These are phyloP conservation scores for Ecliptopera silaceata DNA, from an alignment of 2,888 invertebrate genomes.

Conservation along the genomic window DNA sequence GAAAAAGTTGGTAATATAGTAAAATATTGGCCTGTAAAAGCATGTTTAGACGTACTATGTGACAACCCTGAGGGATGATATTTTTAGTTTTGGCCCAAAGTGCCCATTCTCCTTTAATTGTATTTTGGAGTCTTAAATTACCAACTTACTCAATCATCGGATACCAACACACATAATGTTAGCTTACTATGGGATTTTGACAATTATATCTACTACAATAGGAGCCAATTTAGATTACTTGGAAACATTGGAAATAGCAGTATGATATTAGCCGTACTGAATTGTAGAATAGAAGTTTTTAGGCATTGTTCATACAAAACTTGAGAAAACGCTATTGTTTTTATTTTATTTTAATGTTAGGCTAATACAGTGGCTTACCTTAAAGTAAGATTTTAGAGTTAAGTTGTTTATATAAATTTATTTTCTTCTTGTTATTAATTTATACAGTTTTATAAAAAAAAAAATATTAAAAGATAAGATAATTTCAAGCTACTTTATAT, in stretches of 20 bases:
- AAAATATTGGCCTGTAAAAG: no score
- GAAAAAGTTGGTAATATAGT: no score
- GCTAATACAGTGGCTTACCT: no score
- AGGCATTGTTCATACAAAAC: constrained; percentile 18
- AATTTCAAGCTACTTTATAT: no score
- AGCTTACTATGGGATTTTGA: constrained; percentile 30
- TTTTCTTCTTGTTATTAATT: no score
- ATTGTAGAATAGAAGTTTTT: constrained; percentile 4
- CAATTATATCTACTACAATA: constrained; percentile 21
- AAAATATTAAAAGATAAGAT: no score
- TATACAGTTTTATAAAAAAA: no score
- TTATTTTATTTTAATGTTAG: not conserved
- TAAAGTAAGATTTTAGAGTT: no score
- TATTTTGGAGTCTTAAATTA: constrained; percentile 20
- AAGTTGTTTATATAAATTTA: no score
- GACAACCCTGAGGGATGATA: no score
- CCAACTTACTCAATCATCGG: constrained; percentile 28
- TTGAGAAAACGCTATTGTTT: not conserved
- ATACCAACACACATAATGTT: constrained; percentile 16
- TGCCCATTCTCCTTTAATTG: not conserved
- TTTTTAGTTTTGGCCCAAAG: no score
- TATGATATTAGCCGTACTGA: constrained; percentile 30
- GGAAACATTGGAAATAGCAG: constrained; percentile 24
- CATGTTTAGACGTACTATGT: no score
- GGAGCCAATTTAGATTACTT: constrained; percentile 22